Evolutionary conservation across 2,113 vertebrate species (phyloP), one percentile per base, ranked within the genome.

Genomic region (Steatornis caripensis): DNA sequence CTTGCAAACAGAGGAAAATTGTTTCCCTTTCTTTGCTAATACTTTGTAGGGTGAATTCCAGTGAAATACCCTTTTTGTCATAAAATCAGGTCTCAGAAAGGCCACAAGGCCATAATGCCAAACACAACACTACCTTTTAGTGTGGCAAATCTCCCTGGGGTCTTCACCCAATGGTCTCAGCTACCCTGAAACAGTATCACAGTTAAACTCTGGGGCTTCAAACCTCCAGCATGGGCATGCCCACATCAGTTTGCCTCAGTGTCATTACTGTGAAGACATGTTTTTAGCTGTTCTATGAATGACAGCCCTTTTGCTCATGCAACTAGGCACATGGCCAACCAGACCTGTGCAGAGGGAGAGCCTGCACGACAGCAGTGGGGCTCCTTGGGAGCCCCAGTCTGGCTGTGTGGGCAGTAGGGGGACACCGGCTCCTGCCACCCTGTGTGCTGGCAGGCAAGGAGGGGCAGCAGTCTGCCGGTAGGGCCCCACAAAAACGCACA

Each of bases 401-500:
- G 4, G 12, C 21, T 1, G 0, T 2, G 1, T 1, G 1, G 1
- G 15, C 21, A 48, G 39, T 19, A 37, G 8, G 12, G 17, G 9
- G 19, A 29, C 10, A 7, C 21, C 23, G 8, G 24, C 18, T 23
- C 18, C 9, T 34, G 12, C 9, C 20, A 37, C 5, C 34, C 27
- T 6, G 3, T 6, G 0, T 29, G 49, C 36, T 13, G 3, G 36
- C 1, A 8, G 55, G n/a, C 0, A 1, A 26, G 0, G 2, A 17
- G 54, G 51, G 26, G 32, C 1, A 0, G n/a, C 14, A 22, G 29
- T 45, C 15, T 9, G 23, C 13, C 15, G 8, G 10, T 13, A 24
- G 19, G 6, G 34, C 66, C 29, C 29, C 43, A 20, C 49, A 8
- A 46, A 57, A 46, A 10, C 2, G 2, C 22, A 24, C 22, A 2